Percentiles rank a stretch among this genome's conserved stretches.
phyloP scores from a whole-genome alignment of 2,113 vertebrate genomes.

The Dinomys branickii region DNA sequence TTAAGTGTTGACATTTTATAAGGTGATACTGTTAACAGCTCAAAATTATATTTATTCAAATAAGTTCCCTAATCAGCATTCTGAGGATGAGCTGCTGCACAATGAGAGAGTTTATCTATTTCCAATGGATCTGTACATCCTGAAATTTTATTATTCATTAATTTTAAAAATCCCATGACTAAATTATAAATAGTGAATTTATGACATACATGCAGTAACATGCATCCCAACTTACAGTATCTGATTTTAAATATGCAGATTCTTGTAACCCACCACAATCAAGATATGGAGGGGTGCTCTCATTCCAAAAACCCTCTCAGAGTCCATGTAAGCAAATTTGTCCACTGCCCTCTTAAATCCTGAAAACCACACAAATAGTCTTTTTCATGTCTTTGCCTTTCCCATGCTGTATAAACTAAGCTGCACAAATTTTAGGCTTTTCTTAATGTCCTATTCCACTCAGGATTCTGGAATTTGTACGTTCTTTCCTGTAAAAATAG shows the following conservation, averaged over 20 bases:
- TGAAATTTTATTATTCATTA: not conserved
- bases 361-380: not conserved
- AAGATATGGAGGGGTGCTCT: not conserved
- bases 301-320: not conserved
- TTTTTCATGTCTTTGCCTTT: not conserved
- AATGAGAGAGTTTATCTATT: not conserved
- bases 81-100: not conserved
- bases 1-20: constrained; percentile 66
- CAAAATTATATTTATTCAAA: constrained; percentile 60
- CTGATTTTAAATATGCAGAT: not conserved
- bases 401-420: not conserved
- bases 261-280: not conserved
- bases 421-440: not conserved
- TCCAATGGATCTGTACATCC: not conserved
- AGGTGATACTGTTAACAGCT: constrained; percentile 52
- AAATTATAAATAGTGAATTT: not conserved
- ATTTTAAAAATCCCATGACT: not conserved
- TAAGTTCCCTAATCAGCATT: constrained; percentile 7
- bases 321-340: not conserved
- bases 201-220: not conserved
- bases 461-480: not conserved
- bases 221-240: not conserved
- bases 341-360: not conserved
- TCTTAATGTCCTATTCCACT: not conserved
- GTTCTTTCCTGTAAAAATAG: not conserved